phyloP scores from a whole-genome alignment of 2,113 vertebrate genomes.

The Taurulus bubalis region DNA sequence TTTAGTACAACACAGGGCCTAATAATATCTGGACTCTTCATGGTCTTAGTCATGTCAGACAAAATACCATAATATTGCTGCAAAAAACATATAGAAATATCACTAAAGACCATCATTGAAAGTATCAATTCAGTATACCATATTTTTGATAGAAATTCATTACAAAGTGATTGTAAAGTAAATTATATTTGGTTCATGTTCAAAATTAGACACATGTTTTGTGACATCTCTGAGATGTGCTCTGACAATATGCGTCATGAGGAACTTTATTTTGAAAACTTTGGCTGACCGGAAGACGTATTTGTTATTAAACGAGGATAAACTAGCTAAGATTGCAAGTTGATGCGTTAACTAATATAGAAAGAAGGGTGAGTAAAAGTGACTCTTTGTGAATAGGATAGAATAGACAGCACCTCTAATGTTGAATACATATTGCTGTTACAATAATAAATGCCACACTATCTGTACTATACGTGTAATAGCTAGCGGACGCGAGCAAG shows the following conservation, averaged over 20 bases:
- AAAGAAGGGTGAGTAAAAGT: constrained; percentile 53
- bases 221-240: neutral
- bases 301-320: constrained; percentile 2
- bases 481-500: constrained; percentile 1
- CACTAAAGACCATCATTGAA: neutral
- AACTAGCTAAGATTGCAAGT: constrained; percentile 29
- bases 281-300: constrained; percentile 32
- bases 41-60: neutral
- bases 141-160: neutral
- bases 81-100: neutral
- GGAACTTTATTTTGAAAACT: constrained; percentile 55
- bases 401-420: neutral
- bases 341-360: constrained; percentile 35
- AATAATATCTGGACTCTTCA: neutral
- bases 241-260: neutral
- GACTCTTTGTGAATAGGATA: neutral
- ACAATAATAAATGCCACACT: neutral
- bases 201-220: neutral
- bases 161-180: neutral
- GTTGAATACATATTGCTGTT: neutral
- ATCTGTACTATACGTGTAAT: neutral
- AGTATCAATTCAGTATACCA: neutral
- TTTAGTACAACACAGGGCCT: neutral
- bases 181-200: neutral
- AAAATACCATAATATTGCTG: neutral